A percentile compares a stretch with the other conserved stretches of the same genome.
These are phyloP conservation scores for Vidua macroura DNA, from an alignment of 2,113 vertebrate species.

Conservation along the genomic window DNA sequence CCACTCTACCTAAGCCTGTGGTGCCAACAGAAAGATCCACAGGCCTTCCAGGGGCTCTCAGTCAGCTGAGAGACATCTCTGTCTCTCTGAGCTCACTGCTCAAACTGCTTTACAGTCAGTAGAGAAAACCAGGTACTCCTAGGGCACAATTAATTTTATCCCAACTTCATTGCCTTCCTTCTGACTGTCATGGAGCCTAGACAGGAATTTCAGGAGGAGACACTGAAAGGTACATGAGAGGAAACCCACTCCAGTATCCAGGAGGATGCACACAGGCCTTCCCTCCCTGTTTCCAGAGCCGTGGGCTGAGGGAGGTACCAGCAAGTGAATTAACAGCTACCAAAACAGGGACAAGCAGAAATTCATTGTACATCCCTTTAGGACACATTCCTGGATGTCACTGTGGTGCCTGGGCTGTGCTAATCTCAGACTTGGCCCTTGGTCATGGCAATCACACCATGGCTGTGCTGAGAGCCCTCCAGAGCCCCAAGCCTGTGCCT, in stretches of 20 bases:
- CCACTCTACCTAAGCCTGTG: not conserved
- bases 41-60: not conserved
- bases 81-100: not conserved
- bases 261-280: not conserved
- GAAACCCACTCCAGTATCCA: not conserved
- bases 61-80: not conserved
- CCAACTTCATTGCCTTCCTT: not conserved
- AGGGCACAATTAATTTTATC: not conserved
- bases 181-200: not conserved
- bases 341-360: not conserved
- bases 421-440: not conserved
- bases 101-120: not conserved
- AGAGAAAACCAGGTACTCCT: not conserved
- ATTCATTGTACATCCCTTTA: not conserved
- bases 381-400: not conserved
- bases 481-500: not conserved
- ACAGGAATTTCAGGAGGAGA: not conserved
- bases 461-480: not conserved
- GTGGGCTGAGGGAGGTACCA: not conserved
- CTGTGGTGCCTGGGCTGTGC: not conserved
- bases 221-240: not conserved
- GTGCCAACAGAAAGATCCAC: not conserved
- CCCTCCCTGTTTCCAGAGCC: not conserved
- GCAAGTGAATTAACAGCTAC: not conserved
- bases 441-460: fast-evolving